Percentiles rank a stretch among this genome's conserved stretches.
phyloP scores from a whole-genome alignment of 2,888 invertebrate species.

The Anaspis maculata region DNA sequence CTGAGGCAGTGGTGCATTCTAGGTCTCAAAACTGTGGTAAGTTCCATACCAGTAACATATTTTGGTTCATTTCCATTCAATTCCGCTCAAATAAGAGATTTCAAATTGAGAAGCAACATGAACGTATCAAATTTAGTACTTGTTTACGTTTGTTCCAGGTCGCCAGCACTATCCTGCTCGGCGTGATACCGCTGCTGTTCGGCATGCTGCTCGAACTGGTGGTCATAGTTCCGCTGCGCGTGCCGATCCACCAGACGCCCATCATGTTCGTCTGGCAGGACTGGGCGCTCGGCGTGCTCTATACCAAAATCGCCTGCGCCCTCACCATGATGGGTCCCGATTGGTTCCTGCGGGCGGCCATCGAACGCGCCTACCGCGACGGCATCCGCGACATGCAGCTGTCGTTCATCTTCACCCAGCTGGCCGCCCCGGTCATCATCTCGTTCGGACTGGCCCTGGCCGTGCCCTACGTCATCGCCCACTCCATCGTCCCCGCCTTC shows the following conservation, averaged over 20 bases:
- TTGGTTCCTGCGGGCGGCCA: constrained; percentile 83
- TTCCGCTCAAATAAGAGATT: too few relatives aligned
- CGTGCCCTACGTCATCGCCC: constrained; percentile 85
- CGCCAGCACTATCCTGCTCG: constrained; percentile 68
- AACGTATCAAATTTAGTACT: too few relatives aligned
- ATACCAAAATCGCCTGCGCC: constrained; percentile 95
- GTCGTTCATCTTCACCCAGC: constrained; percentile 70
- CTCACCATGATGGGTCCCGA: constrained; percentile 97
- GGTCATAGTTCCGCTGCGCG: constrained; percentile 84
- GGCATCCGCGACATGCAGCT: constrained; percentile 90
- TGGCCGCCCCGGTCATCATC: constrained; percentile 85
- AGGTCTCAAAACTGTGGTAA: constrained; percentile 69
- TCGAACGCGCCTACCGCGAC: constrained; percentile 89
- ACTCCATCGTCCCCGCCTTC: constrained; percentile 63
- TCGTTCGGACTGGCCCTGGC: constrained; percentile 84
- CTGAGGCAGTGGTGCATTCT: constrained; percentile 65
- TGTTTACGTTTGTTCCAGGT: too few relatives aligned
- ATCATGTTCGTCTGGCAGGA: constrained; percentile 87
- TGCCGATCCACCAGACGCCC: constrained; percentile 86
- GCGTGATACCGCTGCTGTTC: constrained; percentile 85
- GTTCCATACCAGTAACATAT: too few relatives aligned
- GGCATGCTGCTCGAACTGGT: constrained; percentile 88
- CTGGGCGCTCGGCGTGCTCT: constrained; percentile 96
- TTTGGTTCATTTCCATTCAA: too few relatives aligned
- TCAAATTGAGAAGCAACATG: too few relatives aligned